Evolutionary conservation across 2,888 invertebrate species (phyloP).

Genomic region (Lagria hirta): DNA sequence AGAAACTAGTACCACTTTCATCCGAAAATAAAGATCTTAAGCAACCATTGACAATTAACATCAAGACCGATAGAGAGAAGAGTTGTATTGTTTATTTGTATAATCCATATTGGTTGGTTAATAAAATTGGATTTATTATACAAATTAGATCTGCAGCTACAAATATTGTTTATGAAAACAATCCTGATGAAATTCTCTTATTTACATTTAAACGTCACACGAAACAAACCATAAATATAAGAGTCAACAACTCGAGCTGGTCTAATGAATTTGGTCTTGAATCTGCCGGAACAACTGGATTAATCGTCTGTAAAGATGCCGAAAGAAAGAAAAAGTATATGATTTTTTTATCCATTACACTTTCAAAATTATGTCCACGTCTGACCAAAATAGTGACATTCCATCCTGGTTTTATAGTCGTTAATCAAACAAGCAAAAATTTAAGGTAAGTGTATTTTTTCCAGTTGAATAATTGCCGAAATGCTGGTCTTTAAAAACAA

Average conservation of each 20-base stretch:
- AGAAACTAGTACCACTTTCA: slow-evolving; percentile 52
- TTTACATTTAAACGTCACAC: slow-evolving; percentile 65
- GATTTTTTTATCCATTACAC: slow-evolving; percentile 67
- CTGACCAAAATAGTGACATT: slow-evolving; percentile 79
- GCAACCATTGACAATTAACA: slow-evolving; percentile 67
- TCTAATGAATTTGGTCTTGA: slow-evolving; percentile 66
- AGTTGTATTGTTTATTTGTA: slow-evolving; percentile 70
- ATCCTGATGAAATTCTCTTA: slow-evolving; percentile 66
- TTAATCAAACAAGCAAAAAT: slow-evolving; percentile 66
- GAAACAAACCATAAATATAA: slow-evolving; percentile 57
- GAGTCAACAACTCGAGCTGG: slow-evolving; percentile 67
- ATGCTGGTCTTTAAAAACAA: neutral
- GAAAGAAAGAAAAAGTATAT: slow-evolving; percentile 73
- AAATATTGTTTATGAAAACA: slow-evolving; percentile 60
- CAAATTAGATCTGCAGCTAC: slow-evolving; percentile 71
- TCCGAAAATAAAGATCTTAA: slow-evolving; percentile 68
- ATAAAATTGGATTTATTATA: slow-evolving; percentile 82
- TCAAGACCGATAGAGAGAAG: slow-evolving; percentile 64
- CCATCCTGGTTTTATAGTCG: slow-evolving; percentile 76
- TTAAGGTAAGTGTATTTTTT: slow-evolving; percentile 41
- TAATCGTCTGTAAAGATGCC: slow-evolving; percentile 71
- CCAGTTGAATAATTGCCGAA: neutral
- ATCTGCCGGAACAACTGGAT: slow-evolving; percentile 73
- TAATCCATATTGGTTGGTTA: slow-evolving; percentile 87
- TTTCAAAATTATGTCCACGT: slow-evolving; percentile 72